phyloP scores from a whole-genome alignment of 2,797 vertebrate species.

The Neopelma chrysocephalum region DNA sequence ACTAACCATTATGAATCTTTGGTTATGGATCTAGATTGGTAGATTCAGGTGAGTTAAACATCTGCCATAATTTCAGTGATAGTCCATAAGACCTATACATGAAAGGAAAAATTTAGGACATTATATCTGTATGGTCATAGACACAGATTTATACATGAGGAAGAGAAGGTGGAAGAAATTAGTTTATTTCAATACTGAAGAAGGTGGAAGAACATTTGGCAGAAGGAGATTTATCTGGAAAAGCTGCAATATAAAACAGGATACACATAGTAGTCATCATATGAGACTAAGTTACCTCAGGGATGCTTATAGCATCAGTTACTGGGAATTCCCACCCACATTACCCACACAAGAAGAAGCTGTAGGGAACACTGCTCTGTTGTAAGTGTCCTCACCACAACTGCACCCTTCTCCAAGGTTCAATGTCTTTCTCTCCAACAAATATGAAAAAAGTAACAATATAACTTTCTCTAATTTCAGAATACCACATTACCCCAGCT shows the following conservation, averaged over 20 bases:
- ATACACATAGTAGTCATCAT: not conserved
- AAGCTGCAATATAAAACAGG: not conserved
- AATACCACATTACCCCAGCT: not conserved
- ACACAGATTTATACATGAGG: not conserved
- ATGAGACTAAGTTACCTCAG: not conserved
- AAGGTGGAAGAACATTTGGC: not conserved
- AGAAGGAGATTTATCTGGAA: not conserved
- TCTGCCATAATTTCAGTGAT: not conserved
- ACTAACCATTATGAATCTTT: not conserved
- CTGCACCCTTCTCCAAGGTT: not conserved
- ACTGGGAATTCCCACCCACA: not conserved
- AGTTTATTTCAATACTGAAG: not conserved
- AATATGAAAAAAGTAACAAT: not conserved
- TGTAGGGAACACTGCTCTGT: not conserved
- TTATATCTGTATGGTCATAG: not conserved
- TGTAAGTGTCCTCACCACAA: not conserved
- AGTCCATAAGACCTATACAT: not conserved
- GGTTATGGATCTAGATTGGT: not conserved
- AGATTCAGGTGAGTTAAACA: not conserved
- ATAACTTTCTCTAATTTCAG: not conserved
- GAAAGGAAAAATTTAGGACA: not conserved
- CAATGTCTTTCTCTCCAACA: not conserved
- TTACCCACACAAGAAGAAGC: not conserved
- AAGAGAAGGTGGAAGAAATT: not conserved
- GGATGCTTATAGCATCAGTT: not conserved